These are phyloP conservation scores for Sphenopsis melanotis DNA, from an alignment of 2,797 vertebrate genomes.

Conservation along the genomic window DNA sequence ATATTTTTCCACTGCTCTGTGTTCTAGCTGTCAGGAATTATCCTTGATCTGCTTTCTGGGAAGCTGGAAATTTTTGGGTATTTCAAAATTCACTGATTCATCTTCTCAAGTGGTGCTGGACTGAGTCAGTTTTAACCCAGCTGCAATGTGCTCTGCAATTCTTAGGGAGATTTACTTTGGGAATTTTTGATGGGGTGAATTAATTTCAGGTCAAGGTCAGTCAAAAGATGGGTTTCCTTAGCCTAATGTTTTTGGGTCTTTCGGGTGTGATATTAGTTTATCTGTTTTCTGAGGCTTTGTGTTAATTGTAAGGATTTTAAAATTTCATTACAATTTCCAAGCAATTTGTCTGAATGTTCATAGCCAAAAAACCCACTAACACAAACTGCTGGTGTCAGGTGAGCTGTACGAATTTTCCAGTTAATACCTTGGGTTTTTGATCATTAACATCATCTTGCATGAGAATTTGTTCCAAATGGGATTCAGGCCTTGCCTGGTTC, in stretches of 20 bases:
- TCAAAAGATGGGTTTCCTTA: not conserved
- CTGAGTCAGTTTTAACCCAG: not conserved
- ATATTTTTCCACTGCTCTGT: not conserved
- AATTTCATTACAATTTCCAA: not conserved
- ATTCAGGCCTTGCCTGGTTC: not conserved
- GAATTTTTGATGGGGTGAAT: not conserved
- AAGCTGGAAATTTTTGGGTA: not conserved
- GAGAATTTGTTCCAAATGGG: rapidly evolving
- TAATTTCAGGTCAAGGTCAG: not conserved
- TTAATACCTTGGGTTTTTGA: rapidly evolving
- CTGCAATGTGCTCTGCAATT: not conserved
- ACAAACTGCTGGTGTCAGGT: not conserved
- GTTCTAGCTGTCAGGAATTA: not conserved
- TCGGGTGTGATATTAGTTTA: rapidly evolving
- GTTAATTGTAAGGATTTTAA: not conserved
- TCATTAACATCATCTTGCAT: rapidly evolving
- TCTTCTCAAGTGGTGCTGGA: not conserved
- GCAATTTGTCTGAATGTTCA: not conserved
- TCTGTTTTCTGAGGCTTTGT: not conserved
- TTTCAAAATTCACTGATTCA: not conserved
- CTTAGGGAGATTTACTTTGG: not conserved
- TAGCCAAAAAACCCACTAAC: rapidly evolving
- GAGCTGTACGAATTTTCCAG: not conserved
- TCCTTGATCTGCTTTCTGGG: not conserved
- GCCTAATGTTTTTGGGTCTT: not conserved